Base-by-base conservation (phyloP, 1,140 invertebrate species). In the Venustaconcha ellipsiformis region DNA sequence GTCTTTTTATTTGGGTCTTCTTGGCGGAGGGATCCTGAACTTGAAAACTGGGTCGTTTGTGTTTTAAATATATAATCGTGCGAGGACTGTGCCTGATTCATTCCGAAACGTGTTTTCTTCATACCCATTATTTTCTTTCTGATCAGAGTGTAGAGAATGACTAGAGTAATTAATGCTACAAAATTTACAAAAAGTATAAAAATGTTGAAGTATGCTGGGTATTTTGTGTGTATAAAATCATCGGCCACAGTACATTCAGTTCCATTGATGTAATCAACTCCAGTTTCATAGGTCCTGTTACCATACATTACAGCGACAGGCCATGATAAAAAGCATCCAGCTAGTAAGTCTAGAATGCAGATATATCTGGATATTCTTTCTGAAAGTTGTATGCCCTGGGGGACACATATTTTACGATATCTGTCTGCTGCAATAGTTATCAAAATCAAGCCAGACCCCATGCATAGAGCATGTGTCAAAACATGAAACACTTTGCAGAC, bases 331-430 rank as follows among this genome's bases (percentile, higher is more conserved):
- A 70, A 23, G 23, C 55, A 60, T 67, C 74, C 70, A 23, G 70
- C 55, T 17, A 76, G 57, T 20, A 76, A 37, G 62, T 57, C 60
- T n/a, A 59, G 67, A 58, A 70, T 70, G 62, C 74, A 76, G 13
- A 76, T 37, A 66, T 58, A 70, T 11, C 65, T 56, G 11, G 60
- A 70, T 14, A 70, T 67, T 20, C 56, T 70, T 5, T 23, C 15
- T 20, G 59, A 57, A n/a, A 76, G 62, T 56, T 76, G 74, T 1
- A n/a, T 70, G 37, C 70, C 70, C 5, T 70, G 65, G 56, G 74
- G 74, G 56, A 18, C 62, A 26, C 67, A 68, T 30, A 76, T 76
- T 76, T 76, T 76, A 20, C 74, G 58, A 37, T 56, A 76, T 20
- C 74, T 48, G 18, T 76, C 74, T 6, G 65, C 56, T 4, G 74